Base-by-base conservation (phyloP, 2,797 vertebrate genomes). In the Moxostoma hubbsi region DNA sequence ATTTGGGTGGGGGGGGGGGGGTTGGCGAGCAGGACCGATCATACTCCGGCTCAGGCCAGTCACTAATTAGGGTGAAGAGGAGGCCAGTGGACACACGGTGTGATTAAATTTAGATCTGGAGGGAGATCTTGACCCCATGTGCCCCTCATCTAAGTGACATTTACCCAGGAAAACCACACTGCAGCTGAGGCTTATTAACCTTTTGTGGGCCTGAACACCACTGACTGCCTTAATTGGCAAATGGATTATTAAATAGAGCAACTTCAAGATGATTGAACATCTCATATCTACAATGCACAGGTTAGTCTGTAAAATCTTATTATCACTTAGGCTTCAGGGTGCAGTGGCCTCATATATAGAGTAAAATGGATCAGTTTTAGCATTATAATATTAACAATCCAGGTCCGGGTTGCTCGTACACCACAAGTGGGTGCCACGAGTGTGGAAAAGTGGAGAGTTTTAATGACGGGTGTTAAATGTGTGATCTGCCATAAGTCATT, bases 101-200 rank as follows among this genome's bases (percentile, higher is more conserved):
- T 94, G 93, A 94, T 94, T 93, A 93, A 93, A 94, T 94, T 93
- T 94, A 93, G 92, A 94, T 94, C 93, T 92, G 92, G 91, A 89
- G 91, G 92, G 93, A 93, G 92, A 94, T 93, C 93, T 93, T 93
- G 94, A 94, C 93, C 93, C 89, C 81, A 70, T 85, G 84, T 90
- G 92, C 88, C 93, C 91, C 88, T 88, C 90, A 87, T 94, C 93
- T 93, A 94, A 94, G 92, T 95, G 94, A 95, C 93, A 94, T 94
- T 95, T 94, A 93, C 91, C 91, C 90, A 90, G 86, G 93, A 94
- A 92, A 92, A 92, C 92, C 90, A 90, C 89, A 89, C 89, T 89
- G 86, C 93, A 92, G 92, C 92, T 90, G 91, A 92, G 90, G 89
- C 92, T 93, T 93, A 92, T 95, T 94, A 94, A 95, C 93, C 93